Base-by-base conservation (phyloP, 2,888 invertebrate genomes). In the Dynastes tityus region DNA sequence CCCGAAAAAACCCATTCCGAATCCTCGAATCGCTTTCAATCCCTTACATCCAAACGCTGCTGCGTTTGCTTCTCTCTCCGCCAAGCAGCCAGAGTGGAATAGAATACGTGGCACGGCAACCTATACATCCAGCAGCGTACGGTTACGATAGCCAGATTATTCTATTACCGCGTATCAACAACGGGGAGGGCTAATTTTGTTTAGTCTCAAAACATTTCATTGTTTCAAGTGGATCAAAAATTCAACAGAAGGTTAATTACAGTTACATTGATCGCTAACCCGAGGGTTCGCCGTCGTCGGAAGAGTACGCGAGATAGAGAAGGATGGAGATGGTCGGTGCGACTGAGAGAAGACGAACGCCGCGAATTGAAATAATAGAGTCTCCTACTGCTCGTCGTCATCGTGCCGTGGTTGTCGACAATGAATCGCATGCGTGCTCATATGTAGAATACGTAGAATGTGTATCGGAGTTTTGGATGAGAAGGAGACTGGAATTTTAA, bases 121-220 rank as follows among this genome's bases (percentile, higher is more conserved):
- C 40, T 3, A 37, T n/a, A 27, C 32, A 37, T 37, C 32, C 32
- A 37, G 32, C 32, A 37, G 32, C 32, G 32, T 37, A 37, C 27
- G 49, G 32, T 45, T 9, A 37, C 73, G 22, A 89, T 89, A 89
- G 90, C 90, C 91, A 92, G 92, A 92, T 92, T 92, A 92, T 92
- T 92, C 92, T 92, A 92, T 92, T 92, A 92, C 92, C 90, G 90
- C 90, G 91, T 91, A 92, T 92, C 92, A 92, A 92, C 92, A 92
- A 91, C 89, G 89, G 90, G 89, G 88, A 87, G 88, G 89, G 89
- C 89, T 89, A 90, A 90, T 91, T 90, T 91, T 92, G 92, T 92
- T 92, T 92, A 91, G 90, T 92, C 90, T 91, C 90, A 92, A 92
- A 92, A 92, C 92, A 92, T 89, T 89, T 89, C 91, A 91, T 91